phyloP scores from a whole-genome alignment of 2,797 vertebrate genomes.

The Hoplostethus mediterraneus region DNA sequence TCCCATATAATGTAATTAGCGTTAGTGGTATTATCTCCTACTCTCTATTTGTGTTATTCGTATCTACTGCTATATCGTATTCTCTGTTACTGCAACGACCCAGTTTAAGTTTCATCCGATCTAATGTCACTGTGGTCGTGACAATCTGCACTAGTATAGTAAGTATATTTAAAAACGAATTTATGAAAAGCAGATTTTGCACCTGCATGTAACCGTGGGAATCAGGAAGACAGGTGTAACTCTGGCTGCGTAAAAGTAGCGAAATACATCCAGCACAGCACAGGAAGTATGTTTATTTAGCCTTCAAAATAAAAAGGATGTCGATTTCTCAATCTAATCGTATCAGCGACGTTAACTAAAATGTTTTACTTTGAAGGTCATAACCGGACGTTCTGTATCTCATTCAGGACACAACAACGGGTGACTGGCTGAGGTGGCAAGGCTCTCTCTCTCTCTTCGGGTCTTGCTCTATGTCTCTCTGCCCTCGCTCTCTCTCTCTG shows the following conservation, averaged over 20 bases:
- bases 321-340: too few species aligned
- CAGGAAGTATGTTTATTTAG: rapidly evolving
- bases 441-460: conserved; percentile 14
- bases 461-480: conserved; percentile 1
- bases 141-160: too few species aligned
- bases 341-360: too few species aligned
- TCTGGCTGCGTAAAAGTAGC: neutral
- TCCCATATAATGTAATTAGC: too few species aligned
- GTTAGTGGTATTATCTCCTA: too few species aligned
- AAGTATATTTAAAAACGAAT: neutral
- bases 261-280: rapidly evolving
- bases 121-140: neutral
- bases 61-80: too few species aligned
- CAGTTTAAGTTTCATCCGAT: too few species aligned
- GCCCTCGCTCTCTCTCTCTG: neutral
- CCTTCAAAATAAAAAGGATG: conserved; percentile 57
- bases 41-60: too few species aligned
- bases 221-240: conserved; percentile 55
- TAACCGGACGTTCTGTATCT: rapidly evolving
- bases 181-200: neutral
- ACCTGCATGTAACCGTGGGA: conserved; percentile 25
- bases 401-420: neutral
- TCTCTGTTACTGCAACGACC: too few species aligned
- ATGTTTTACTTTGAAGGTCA: conserved; percentile 27
- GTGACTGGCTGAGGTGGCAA: conserved; percentile 5